Evolutionary conservation across 2,888 invertebrate genomes (phyloP).

Genomic region (Conomelus anceps): DNA sequence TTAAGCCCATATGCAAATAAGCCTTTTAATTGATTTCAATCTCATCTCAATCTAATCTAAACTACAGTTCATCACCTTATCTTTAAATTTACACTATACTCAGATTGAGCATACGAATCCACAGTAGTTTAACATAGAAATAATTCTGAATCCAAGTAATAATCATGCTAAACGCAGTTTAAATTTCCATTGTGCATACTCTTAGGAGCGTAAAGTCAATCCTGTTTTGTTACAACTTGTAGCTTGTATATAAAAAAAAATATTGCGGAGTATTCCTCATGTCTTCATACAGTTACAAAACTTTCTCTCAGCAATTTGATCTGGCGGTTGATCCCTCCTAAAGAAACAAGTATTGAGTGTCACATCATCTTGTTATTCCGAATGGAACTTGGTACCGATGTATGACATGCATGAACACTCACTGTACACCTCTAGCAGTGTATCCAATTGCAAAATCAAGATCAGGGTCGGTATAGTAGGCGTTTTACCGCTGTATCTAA

Average conservation of each 20-base stretch:
- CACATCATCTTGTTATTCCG: background rate
- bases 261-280: background rate
- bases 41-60: too few relatives aligned
- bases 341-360: background rate
- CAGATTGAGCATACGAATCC: too few relatives aligned
- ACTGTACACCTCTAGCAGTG: background rate
- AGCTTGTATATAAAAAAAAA: background rate
- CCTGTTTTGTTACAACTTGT: background rate
- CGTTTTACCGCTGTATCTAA: background rate
- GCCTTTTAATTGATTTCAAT: too few relatives aligned
- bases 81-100: too few relatives aligned
- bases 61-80: too few relatives aligned
- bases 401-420: background rate
- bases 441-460: background rate
- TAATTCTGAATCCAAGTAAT: too few relatives aligned
- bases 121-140: too few relatives aligned
- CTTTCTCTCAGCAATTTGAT: background rate
- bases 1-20: too few relatives aligned
- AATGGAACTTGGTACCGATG: background rate
- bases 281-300: background rate
- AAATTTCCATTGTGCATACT: too few relatives aligned
- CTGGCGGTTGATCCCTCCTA: background rate
- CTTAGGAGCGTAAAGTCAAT: background rate
- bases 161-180: too few relatives aligned
- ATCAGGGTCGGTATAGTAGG: background rate